These are phyloP conservation scores for Drosophila percnosoma DNA, from an alignment of 2,888 invertebrate genomes.

Conservation along the genomic window DNA sequence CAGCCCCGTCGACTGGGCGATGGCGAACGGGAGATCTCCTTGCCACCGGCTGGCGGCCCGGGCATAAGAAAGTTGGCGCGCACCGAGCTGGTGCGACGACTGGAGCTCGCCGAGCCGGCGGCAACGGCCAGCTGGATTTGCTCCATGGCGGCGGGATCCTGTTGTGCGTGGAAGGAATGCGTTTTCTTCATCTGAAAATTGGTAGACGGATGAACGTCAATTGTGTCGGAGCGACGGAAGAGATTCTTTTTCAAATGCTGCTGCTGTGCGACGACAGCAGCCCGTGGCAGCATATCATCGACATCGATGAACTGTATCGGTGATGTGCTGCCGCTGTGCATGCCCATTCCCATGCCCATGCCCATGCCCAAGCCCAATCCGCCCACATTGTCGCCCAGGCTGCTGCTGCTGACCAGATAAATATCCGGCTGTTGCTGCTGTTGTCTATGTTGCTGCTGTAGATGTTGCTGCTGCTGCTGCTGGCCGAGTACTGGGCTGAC, in stretches of 20 bases:
- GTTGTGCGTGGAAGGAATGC: conserved; percentile 85
- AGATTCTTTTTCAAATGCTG: conserved; percentile 83
- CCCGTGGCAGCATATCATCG: conserved; percentile 78
- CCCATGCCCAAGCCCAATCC: conserved; percentile 54
- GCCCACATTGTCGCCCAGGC: conserved; percentile 81
- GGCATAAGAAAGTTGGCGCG: conserved; percentile 84
- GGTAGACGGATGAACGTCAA: conserved; percentile 85
- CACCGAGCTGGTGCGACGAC: conserved; percentile 84
- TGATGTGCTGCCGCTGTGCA: conserved; percentile 80
- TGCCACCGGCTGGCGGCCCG: conserved; percentile 71
- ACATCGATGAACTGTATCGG: conserved; percentile 82
- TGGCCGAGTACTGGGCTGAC: conserved; percentile 79
- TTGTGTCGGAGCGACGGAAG: conserved; percentile 85
- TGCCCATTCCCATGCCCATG: conserved; percentile 58
- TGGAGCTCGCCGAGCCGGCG: conserved; percentile 75
- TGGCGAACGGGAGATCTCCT: conserved; percentile 83
- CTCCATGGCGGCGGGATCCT: conserved; percentile 83
- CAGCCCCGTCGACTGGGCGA: conserved; percentile 84
- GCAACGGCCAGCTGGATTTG: conserved; percentile 77
- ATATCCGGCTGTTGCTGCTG: conserved; percentile 82
- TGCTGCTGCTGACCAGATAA: conserved; percentile 84
- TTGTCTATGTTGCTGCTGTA: conserved; percentile 36
- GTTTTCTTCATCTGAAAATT: conserved; percentile 85
- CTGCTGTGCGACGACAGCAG: conserved; percentile 66
- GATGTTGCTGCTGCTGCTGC: conserved; percentile 53